A percentile compares a stretch with the other conserved stretches of the same genome.
Conservation (phyloP, 2,113 vertebrate genomes). For the Eurypyga helias region DNA sequence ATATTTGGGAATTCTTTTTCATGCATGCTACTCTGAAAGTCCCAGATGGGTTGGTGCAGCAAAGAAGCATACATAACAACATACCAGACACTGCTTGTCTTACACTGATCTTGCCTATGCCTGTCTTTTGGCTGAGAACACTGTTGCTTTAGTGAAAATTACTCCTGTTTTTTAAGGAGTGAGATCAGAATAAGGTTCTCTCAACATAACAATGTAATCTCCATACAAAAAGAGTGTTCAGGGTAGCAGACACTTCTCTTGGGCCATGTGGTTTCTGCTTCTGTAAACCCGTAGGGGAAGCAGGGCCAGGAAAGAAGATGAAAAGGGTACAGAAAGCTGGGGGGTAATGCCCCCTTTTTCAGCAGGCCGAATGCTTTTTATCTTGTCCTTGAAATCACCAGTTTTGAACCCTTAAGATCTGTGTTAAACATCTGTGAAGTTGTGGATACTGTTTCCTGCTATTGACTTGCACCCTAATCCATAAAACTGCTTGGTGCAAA, state of each 20-base stretch:
- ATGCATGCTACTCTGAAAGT: not conserved
- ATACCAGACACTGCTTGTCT: not conserved
- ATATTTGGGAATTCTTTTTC: not conserved
- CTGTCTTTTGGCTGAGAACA: not conserved
- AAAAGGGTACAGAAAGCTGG: not conserved
- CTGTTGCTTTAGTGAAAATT: not conserved
- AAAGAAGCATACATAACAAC: not conserved
- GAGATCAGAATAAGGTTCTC: not conserved
- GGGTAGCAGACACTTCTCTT: not conserved
- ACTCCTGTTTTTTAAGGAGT: not conserved
- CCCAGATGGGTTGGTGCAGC: not conserved
- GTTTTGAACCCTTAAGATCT: not conserved
- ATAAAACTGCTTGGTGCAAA: not conserved
- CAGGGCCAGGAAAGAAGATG: not conserved
- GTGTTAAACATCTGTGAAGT: not conserved
- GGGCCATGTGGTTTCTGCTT: not conserved
- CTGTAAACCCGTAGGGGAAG: not conserved
- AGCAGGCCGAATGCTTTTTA: not conserved
- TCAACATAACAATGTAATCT: not conserved
- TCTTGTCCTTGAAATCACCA: not conserved
- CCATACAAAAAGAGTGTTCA: not conserved
- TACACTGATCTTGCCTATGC: not conserved
- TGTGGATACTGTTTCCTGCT: rapidly evolving
- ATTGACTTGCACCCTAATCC: not conserved
- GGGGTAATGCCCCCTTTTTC: not conserved